Base-by-base conservation (phyloP, 2,113 vertebrate genomes). In the Eubucco bourcierii region DNA sequence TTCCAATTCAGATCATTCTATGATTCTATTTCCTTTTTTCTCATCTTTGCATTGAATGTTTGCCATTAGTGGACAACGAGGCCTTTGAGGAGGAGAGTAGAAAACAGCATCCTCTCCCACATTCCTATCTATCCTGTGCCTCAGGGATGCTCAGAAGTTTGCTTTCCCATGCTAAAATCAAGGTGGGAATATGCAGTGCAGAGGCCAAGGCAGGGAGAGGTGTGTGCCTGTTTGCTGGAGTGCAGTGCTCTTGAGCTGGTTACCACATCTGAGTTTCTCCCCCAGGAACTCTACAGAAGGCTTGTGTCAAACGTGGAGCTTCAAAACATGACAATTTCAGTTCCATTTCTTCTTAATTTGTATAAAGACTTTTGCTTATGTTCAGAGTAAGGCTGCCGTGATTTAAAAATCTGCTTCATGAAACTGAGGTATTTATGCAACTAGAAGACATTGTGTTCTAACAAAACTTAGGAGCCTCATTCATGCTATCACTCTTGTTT, bases 291-390 rank as follows among this genome's bases (percentile, higher is more conserved):
- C 74, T 79, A 84, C 61, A 61, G 76, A 90, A 94, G 41, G 46
- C 6, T 55, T n/a, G 28, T 86, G 50, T 56, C 41, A 81, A 96
- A 93, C 6, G 58, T 7, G 68, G 52, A 96, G 31, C 44, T 91
- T 94, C 53, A 94, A 94, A 17, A 72, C 12, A 8, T 7, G 10
- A 50, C 71, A 47, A 9, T 91, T 74, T 53, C 7, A 87, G 84
- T 97, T 97, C 76, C 90, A 56, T 72, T 76, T 66, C n/a, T 88
- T 96, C 95, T 95, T 88, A 90, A 94, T 95, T 95, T 96, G 78
- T 65, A 93, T 88, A 84, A 93, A 95, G 83, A 82, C 5, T 59
- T 96, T 93, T 92, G 85, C 59, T 91, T 61, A 81, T 47, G 27
- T 93, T 96, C 66, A 93, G 83, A 61, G 90, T 93, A 84, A 95